Evolutionary conservation across 2,888 invertebrate species (phyloP).

Genomic region (Lysandra coridon): DNA sequence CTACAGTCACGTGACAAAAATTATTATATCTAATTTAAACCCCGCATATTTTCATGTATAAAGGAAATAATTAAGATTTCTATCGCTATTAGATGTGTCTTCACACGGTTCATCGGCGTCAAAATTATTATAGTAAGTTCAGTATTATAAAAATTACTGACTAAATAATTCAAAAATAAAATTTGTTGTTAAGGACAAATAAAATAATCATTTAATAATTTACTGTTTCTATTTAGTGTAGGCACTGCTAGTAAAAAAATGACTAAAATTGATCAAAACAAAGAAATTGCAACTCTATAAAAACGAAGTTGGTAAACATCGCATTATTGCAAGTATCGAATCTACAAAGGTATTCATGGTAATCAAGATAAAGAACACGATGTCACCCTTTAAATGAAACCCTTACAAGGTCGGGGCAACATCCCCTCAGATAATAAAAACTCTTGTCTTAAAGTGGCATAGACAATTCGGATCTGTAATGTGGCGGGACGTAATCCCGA

Average conservation of each 20-base stretch:
- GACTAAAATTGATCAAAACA: neutral
- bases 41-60: neutral
- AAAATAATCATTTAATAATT: too few relatives aligned
- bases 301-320: constrained; percentile 8
- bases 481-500: constrained; percentile 44
- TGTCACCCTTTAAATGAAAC: constrained; percentile 53
- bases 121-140: neutral
- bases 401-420: constrained; percentile 67
- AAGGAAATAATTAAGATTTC: constrained; percentile 28
- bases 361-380: constrained; percentile 39
- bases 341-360: constrained; percentile 22
- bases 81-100: constrained; percentile 2
- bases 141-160: neutral
- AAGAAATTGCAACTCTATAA: neutral
- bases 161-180: neutral
- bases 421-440: constrained; percentile 77
- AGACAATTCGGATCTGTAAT: constrained; percentile 71
- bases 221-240: neutral
- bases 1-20: constrained; percentile 23
- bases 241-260: neutral
- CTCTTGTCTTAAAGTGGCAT: constrained; percentile 68
- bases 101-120: neutral
- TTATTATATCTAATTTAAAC: constrained; percentile 7
- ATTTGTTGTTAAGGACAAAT: neutral
- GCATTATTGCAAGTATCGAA: neutral